Base-by-base conservation (phyloP, 2,113 vertebrate genomes). In the Apus apus region DNA sequence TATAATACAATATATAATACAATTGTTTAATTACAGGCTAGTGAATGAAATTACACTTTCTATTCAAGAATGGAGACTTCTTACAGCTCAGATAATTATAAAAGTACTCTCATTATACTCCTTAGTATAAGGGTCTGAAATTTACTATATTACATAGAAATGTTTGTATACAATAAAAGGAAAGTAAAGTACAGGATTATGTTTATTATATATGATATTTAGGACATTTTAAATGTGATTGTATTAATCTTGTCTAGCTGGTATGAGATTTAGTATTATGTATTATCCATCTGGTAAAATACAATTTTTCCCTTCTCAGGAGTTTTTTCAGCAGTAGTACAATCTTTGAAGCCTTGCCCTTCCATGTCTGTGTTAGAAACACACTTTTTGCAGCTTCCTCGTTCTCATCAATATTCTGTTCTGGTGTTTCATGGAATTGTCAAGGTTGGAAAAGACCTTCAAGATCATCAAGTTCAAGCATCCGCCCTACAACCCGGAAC, bases 21-120 rank as follows among this genome's bases (percentile, higher is more conserved):
- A 19, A 43, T 27, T 89, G 8, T 84, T 92, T 88, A 77, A 90
- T 87, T 89, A 90, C 45, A 95, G 70, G 17, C 26, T 64, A 88
- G 65, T 84, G 70, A 87, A 87, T 61, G 21, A 32, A 94, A 94
- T 92, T 81, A 64, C 45, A 58, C 50, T 68, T 85, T 67, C 34
- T 53, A n/a, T 45, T 78, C 50, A 89, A 84, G 15, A 8, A 80
- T 38, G 85, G 54, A 90, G 22, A 6, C 13, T 79, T 82, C 29
- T 83, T 54, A 56, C 30, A 75, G 8, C 46, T 84, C 65, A 83
- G 45, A 48, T 13, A 84, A 62, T 67, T 85, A 86, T 70, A 88
- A 89, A 85, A 88, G 5, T 27, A 17, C 5, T 85, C 4, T 74
- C 16, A 50, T 57, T 73, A 34, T 58, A 30, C 8, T 64, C 13